A percentile compares a stretch with the other conserved stretches of the same genome.
Evolutionary conservation across 2,113 vertebrate species (phyloP).

Genomic region (Salminus brasiliensis): DNA sequence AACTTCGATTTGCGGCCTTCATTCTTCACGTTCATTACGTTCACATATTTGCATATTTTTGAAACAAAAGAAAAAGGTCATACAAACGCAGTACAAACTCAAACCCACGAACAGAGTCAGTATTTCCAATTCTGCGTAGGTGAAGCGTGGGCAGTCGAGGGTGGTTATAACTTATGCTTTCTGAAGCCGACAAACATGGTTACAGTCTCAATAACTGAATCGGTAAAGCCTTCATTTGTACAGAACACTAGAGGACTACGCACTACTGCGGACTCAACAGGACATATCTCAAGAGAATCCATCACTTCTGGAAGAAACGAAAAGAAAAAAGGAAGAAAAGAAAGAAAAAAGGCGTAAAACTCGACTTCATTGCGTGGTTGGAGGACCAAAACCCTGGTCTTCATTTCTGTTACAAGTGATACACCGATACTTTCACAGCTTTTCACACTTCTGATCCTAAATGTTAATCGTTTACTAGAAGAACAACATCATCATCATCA

Average conservation of each 20-base stretch:
- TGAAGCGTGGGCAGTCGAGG: neutral
- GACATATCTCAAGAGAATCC: neutral
- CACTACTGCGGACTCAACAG: slow-evolving; percentile 3
- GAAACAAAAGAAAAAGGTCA: neutral
- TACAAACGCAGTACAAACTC: neutral
- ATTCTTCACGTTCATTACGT: neutral
- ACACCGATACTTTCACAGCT: slow-evolving; percentile 14
- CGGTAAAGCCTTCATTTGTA: slow-evolving; percentile 42
- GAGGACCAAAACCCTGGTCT: slow-evolving; percentile 2
- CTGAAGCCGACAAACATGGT: slow-evolving; percentile 53
- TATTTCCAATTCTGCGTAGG: neutral
- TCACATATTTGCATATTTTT: slow-evolving; percentile 43
- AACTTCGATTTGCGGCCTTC: too few species aligned
- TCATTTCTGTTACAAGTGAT: slow-evolving; percentile 12
- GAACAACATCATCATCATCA: too few species aligned
- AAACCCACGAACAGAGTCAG: neutral
- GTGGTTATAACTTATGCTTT: slow-evolving; percentile 37
- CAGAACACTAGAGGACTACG: slow-evolving; percentile 21
- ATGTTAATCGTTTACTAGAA: slow-evolving; percentile 23
- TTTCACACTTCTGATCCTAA: neutral
- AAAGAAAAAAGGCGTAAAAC: neutral
- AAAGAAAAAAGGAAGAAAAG: neutral
- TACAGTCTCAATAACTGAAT: slow-evolving; percentile 34
- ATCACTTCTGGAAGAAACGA: neutral
- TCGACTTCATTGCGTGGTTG: neutral